Conservation (phyloP, 2,113 vertebrate genomes). For the Merops nubicus region DNA sequence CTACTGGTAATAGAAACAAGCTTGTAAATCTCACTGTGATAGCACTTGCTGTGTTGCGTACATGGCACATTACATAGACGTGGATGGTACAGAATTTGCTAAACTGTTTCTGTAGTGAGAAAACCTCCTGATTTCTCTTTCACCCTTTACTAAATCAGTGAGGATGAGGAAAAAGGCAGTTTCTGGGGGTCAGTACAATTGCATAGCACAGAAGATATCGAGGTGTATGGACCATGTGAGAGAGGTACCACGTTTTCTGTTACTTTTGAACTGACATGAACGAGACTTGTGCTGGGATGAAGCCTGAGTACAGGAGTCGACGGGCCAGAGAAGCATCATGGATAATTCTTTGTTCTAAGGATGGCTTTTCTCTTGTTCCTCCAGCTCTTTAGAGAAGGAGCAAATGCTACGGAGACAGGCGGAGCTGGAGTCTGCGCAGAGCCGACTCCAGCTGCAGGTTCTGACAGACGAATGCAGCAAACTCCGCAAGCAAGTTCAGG, state of each 20-base stretch:
- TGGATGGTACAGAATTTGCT: background rate
- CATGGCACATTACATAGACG: background rate
- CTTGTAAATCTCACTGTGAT: background rate
- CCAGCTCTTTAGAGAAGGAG: slow-evolving; percentile 87
- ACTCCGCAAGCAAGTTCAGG: slow-evolving; percentile 87
- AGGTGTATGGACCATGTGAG: background rate
- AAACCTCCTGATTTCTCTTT: background rate
- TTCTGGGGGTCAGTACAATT: background rate
- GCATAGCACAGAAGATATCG: background rate
- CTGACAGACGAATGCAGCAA: slow-evolving; percentile 86
- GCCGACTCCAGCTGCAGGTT: slow-evolving; percentile 89
- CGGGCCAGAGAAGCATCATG: background rate
- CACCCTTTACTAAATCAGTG: background rate
- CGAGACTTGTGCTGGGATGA: background rate
- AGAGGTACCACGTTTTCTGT: background rate
- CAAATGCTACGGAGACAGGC: slow-evolving; percentile 85
- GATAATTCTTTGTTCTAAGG: background rate
- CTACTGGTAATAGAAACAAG: background rate
- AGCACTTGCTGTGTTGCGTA: background rate
- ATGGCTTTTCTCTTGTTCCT: background rate
- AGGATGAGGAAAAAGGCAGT: background rate
- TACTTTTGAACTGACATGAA: background rate
- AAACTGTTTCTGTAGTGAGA: background rate
- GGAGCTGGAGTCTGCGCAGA: slow-evolving; percentile 92
- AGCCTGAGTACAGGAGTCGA: background rate